Evolutionary conservation across 2,113 vertebrate genomes (phyloP).

Genomic region (Cyanoderma ruficeps): DNA sequence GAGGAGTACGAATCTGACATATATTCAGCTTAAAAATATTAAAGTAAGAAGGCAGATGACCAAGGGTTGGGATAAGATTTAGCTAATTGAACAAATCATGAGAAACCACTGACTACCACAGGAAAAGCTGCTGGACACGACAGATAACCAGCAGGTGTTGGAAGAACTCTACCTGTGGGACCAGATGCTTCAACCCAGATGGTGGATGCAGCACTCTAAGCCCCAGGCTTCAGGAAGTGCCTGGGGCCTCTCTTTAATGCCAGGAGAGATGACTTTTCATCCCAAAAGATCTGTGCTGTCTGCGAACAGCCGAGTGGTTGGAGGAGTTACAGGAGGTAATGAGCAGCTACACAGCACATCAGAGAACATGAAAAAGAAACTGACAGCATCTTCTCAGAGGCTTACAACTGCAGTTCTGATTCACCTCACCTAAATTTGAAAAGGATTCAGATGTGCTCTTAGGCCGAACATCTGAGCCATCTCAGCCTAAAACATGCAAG

Average conservation of each 20-base stretch:
- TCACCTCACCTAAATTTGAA: neutral
- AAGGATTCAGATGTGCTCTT: neutral
- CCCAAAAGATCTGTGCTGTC: neutral
- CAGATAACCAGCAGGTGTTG: neutral
- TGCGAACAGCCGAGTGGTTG: neutral
- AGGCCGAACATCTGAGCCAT: neutral
- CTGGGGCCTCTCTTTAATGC: neutral
- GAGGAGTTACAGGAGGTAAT: neutral
- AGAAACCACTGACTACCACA: neutral
- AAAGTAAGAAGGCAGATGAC: neutral
- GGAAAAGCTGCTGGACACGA: neutral
- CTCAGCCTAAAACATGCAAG: neutral
- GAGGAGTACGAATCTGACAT: neutral
- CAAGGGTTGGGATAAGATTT: neutral
- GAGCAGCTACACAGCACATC: neutral
- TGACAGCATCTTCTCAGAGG: neutral
- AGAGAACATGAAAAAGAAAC: neutral
- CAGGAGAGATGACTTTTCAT: neutral
- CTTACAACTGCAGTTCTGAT: neutral
- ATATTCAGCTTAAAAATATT: neutral
- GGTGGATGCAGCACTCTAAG: neutral
- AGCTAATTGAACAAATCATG: neutral
- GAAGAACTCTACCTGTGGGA: neutral
- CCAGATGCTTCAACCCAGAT: neutral
- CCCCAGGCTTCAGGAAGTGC: neutral